Base-by-base conservation (phyloP, 2,888 invertebrate species). In the Limnephilus marmoratus region DNA sequence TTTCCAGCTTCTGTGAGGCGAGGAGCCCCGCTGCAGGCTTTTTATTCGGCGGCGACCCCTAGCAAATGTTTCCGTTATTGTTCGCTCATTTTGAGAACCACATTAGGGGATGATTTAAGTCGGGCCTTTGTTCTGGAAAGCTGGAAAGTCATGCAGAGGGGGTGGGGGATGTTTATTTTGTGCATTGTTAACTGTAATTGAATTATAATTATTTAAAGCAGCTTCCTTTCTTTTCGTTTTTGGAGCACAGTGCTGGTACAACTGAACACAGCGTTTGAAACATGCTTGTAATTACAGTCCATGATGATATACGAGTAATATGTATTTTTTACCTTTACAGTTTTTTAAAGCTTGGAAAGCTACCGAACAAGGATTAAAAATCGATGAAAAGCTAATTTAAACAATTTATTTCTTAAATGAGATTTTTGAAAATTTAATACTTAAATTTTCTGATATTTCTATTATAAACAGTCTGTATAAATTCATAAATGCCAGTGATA, bases 11-110 rank as follows among this genome's bases (percentile, higher is more conserved):
- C n/a, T 49, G 86, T 86, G 49, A 86, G 45, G n/a, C 31, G 85
- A n/a, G 49, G 7, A 86, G 29, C 12, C 31, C 18, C n/a, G 80
- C 68, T 88, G 88, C 88, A 68, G 68, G 68, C 88, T 88, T 88
- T 88, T 88, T 88, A 88, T 88, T 68, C 88, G 18, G 68, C 68
- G 34, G 34, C n/a, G 37, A 68, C 88, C 68, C 37, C 88, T 80
- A 88, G 53, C 88, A 88, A 90, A 90, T 90, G 90, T 90, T 85
- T 90, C 90, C 85, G 85, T 90, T 85, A 90, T 90, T 90, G 90
- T 90, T 85, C 85, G 80, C 85, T 90, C 85, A 86, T 90, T 90
- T 90, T 41, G 68, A 68, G 85, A 85, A 90, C 90, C 90, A 85
- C 90, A 90, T 90, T 90, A 90, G 68, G 81, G 88, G 85, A 90